phyloP scores from a whole-genome alignment of 2,888 invertebrate genomes.

The Pseudococcus longispinus region DNA sequence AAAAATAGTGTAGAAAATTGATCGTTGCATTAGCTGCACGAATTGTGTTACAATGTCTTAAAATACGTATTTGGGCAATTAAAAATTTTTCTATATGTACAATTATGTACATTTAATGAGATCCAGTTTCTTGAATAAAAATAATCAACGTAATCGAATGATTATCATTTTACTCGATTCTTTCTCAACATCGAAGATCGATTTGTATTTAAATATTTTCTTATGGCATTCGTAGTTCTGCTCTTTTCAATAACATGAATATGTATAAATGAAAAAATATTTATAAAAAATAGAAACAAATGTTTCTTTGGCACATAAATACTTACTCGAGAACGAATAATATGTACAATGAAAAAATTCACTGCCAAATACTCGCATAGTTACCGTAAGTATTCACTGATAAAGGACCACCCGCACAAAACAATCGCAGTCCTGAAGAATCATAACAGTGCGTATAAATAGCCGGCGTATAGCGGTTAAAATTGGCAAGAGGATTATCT shows the following conservation, averaged over 20 bases:
- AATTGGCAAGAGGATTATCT: slow-evolving; percentile 71
- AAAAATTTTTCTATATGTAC: slow-evolving; percentile 3
- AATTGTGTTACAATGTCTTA: background rate
- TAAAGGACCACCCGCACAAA: slow-evolving; percentile 94
- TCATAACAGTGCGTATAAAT: slow-evolving; percentile 98
- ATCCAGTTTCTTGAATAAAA: slow-evolving; percentile 5
- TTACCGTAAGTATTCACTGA: slow-evolving; percentile 91
- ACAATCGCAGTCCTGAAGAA: slow-evolving; percentile 86
- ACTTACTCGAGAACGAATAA: background rate
- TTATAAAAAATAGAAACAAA: background rate
- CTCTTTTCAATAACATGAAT: background rate
- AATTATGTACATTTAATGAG: slow-evolving; percentile 37
- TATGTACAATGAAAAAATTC: background rate
- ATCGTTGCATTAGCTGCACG: background rate
- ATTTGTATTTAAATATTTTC: background rate
- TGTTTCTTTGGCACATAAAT: background rate
- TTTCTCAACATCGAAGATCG: background rate
- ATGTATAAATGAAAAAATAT: background rate
- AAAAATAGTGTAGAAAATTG: slow-evolving; percentile 33
- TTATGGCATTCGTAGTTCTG: background rate
- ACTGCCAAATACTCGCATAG: slow-evolving; percentile 92
- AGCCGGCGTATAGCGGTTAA: slow-evolving; percentile 85
- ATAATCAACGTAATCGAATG: background rate
- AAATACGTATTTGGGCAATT: background rate
- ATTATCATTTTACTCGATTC: background rate